Percentiles rank a stretch among this genome's conserved stretches.
phyloP scores from a whole-genome alignment of 2,888 invertebrate genomes.

The Ophraella communa region DNA sequence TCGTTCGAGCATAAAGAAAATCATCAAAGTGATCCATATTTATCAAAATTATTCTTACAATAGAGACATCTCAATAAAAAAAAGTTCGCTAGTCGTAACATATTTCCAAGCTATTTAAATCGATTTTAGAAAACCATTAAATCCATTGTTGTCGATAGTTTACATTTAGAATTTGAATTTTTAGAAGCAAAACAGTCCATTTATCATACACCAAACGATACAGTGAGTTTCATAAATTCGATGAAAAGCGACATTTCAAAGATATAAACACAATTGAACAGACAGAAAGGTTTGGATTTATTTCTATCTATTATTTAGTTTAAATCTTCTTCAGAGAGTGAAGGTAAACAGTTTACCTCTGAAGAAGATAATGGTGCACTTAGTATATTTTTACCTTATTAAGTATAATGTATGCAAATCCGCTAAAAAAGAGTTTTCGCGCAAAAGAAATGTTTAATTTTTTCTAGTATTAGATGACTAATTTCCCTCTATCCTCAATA shows the following conservation, averaged over 20 bases:
- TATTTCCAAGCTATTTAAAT: slow-evolving; percentile 35
- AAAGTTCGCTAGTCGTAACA: slow-evolving; percentile 29
- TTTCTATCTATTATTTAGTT: no score
- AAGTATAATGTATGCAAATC: no score
- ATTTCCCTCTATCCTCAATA: not conserved
- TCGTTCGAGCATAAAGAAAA: not conserved
- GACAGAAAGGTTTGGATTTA: no score
- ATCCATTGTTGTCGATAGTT: slow-evolving; percentile 40
- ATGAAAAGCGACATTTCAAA: no score
- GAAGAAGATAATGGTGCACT: no score
- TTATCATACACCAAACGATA: not conserved
- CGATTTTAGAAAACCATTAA: slow-evolving; percentile 42
- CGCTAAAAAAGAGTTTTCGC: no score
- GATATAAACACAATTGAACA: no score
- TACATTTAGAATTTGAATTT: slow-evolving; percentile 42
- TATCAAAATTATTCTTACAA: slow-evolving; percentile 17
- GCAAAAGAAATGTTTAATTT: not conserved
- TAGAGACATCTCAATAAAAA: slow-evolving; percentile 17
- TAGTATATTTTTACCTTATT: no score
- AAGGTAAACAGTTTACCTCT: no score
- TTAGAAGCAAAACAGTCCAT: not conserved
- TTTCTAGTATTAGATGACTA: not conserved
- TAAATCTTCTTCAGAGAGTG: no score
- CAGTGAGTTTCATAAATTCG: not conserved
- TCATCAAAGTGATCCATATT: slow-evolving; percentile 22